Evolutionary conservation across 1,140 invertebrate species (phyloP), one percentile per base, ranked within the genome.

Genomic region (Drosophila hydei): DNA sequence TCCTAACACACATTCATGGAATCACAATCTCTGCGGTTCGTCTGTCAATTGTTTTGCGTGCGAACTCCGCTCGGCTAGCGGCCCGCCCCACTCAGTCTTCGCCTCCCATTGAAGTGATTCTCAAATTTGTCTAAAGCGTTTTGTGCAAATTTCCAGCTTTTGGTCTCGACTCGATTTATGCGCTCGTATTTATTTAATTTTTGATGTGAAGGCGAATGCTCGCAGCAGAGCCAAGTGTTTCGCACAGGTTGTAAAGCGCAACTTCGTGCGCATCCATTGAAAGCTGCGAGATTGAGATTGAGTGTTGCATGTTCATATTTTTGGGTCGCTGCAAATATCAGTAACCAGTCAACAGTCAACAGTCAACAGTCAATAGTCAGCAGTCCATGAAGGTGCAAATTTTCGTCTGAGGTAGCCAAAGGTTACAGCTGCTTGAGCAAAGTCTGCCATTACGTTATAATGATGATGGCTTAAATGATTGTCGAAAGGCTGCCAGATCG

Each of bases 61-160:
- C 83, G 81, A 85, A 84, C 73, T 84, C 75, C 61, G 63, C 71
- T 56, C 65, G 63, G 36, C 36, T 3, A 30, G 9, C 27, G 7
- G 27, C 7, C 4, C 27, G 7, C 27, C 33, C 25, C 23, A 33
- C 21, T 14, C n/a, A 8, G 8, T 23, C 30, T 0, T 3, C 1
- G 6, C 9, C 43, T 45, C 23, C 14, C 75, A 69, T 72, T 84
- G 65, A 70, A 87, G 69, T 69, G 73, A 77, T 77, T 81, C 81
- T 81, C 81, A 87, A 85, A 85, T 85, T 85, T 85, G 81, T 85
- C 81, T 75, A 75, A 85, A 85, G 65, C 77, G 77, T 81, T 85
- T 87, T 85, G 77, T 77, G 81, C 79, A 85, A 85, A 79, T 76
- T 63, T 85, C 40, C 50, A 40, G 25, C 7, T 33, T 52, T 72